These are phyloP conservation scores for Brachyalestes nurse DNA, from an alignment of 2,797 vertebrate species.

Conservation along the genomic window DNA sequence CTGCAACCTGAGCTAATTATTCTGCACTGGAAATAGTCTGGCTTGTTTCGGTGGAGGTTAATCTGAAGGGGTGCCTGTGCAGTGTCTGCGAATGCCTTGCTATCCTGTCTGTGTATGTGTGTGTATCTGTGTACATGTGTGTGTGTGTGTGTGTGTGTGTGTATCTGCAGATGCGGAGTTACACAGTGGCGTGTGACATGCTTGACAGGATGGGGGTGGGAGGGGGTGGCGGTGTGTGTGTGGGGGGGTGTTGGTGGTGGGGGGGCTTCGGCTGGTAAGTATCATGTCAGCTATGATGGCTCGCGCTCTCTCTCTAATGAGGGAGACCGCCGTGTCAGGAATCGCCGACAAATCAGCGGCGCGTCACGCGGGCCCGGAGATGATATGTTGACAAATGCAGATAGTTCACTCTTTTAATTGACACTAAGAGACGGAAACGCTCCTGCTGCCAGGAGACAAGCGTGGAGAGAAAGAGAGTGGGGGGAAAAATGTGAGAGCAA, in stretches of 20 bases:
- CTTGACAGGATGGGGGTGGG: conserved; percentile 79
- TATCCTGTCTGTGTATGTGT: conserved; percentile 7
- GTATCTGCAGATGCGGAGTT: conserved; percentile 19
- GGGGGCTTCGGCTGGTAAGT: conserved; percentile 91
- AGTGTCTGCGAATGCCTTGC: not conserved
- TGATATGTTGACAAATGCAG: conserved; percentile 99
- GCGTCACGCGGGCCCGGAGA: conserved; percentile 86
- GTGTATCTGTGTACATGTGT: conserved; percentile 1
- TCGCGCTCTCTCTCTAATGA: conserved; percentile 91
- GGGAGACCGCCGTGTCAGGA: conserved; percentile 92
- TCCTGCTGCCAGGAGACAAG: conserved; percentile 74
- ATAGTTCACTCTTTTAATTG: conserved; percentile 99
- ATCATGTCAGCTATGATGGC: conserved; percentile 86
- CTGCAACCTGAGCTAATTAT: not conserved
- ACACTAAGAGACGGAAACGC: conserved; percentile 93
- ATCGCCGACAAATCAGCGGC: conserved; percentile 91
- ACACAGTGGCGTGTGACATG: conserved; percentile 82
- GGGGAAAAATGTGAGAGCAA: conserved; percentile 29
- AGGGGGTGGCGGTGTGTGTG: not conserved
- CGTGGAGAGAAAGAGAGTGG: conserved; percentile 67
- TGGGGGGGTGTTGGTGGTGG: conserved; percentile 40
- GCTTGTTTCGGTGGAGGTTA: not conserved
- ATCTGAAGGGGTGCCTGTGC: conserved; percentile 10
- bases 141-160: conserved; percentile 10
- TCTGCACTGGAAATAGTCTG: conserved; percentile 5